A percentile compares a stretch with the other conserved stretches of the same genome.
phyloP scores from a whole-genome alignment of 2,113 vertebrate species.

The human (Homo sapiens) region DNA sequence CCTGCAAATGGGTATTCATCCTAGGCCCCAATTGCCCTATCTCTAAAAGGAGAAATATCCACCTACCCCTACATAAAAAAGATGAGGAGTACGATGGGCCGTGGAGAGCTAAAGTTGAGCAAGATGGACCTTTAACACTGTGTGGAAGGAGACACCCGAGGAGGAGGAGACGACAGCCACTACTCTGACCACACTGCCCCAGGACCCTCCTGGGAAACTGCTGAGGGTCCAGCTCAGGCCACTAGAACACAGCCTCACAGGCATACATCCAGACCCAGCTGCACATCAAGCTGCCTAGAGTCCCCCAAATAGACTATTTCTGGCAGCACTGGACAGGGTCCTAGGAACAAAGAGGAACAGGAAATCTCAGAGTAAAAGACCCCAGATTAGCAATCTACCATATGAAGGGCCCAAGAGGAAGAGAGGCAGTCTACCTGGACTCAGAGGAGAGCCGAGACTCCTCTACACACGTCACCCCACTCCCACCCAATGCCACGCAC shows the following conservation, averaged over 20 bases:
- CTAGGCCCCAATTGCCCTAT: background rate
- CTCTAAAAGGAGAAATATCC: background rate
- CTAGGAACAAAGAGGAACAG: background rate
- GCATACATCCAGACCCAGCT: constrained; percentile 48
- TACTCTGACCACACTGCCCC: constrained; percentile 48
- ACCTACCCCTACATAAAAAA: background rate
- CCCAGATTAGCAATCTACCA: background rate
- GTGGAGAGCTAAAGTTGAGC: background rate
- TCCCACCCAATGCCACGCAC: background rate
- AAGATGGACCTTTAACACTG: background rate
- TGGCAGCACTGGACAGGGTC: background rate
- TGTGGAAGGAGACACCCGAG: background rate
- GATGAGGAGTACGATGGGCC: background rate
- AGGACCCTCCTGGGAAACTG: constrained; percentile 49
- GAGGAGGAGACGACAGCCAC: constrained; percentile 37
- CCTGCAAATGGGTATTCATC: background rate
- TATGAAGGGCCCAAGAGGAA: background rate
- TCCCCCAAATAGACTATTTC: constrained; percentile 50
- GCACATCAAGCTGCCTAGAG: background rate
- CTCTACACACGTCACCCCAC: background rate
- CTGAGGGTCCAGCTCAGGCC: constrained; percentile 46
- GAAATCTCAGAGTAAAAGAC: constrained; percentile 20
- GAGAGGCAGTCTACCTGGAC: background rate
- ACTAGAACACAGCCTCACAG: constrained; percentile 11
- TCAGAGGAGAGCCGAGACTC: background rate